Percentiles rank a stretch among this genome's conserved stretches.
Conservation (phyloP, 2,797 vertebrate genomes). For the Poecile montanus region DNA sequence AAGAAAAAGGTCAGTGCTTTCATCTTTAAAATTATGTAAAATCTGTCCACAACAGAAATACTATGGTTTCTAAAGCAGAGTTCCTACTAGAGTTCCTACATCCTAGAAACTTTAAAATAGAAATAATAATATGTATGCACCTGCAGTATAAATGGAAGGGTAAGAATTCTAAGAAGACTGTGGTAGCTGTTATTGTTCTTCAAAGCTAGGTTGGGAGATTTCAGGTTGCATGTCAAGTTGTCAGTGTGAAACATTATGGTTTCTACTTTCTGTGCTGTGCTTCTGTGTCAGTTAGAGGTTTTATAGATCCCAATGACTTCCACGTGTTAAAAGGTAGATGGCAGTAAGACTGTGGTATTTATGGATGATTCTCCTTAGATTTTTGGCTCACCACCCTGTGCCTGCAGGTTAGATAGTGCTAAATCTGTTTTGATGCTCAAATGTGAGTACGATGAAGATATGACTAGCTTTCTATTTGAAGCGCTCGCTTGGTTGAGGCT, state of each 20-base stretch:
- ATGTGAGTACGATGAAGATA: background rate
- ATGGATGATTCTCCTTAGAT: background rate
- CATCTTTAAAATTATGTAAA: background rate
- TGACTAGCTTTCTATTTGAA: background rate
- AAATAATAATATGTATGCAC: accelerated
- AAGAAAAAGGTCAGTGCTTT: background rate
- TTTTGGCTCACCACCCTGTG: accelerated
- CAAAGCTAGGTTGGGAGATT: background rate
- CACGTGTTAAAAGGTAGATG: background rate
- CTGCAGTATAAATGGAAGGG: background rate
- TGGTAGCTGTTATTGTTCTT: background rate
- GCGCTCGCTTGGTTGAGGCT: background rate
- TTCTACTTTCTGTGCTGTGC: background rate
- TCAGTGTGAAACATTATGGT: background rate
- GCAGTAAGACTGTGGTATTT: background rate
- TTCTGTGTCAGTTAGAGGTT: background rate
- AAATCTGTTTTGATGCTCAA: background rate
- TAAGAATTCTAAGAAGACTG: background rate
- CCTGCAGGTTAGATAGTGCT: background rate
- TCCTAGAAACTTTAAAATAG: background rate
- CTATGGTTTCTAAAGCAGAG: background rate
- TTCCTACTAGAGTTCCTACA: background rate
- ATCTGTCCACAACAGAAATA: background rate
- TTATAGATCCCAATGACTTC: background rate
- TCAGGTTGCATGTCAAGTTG: background rate